Conservation (phyloP, 1,140 invertebrate species). For the Lutraria rhynchaena region DNA sequence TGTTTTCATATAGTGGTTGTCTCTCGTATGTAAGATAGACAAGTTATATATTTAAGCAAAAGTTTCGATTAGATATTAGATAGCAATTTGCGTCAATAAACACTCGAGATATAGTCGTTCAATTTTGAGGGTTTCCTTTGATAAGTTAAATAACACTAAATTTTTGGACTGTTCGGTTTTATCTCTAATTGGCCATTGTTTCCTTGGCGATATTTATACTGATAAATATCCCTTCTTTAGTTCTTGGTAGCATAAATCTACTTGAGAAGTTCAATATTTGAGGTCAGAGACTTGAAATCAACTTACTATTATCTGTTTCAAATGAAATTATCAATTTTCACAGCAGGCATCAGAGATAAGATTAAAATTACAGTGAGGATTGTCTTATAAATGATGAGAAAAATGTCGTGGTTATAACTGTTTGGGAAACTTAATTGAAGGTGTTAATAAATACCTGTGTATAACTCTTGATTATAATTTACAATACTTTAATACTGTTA, state of each 20-base stretch:
- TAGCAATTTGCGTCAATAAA: constrained; percentile 38
- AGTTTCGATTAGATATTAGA: constrained; percentile 26
- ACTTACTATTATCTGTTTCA: too few relatives aligned
- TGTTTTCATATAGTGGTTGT: too few relatives aligned
- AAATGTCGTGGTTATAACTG: too few relatives aligned
- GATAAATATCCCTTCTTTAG: background rate
- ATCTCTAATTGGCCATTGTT: constrained; percentile 38
- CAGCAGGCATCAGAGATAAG: too few relatives aligned
- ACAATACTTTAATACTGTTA: too few relatives aligned
- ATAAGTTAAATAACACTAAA: background rate
- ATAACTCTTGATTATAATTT: too few relatives aligned
- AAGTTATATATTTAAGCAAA: background rate
- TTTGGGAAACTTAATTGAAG: too few relatives aligned
- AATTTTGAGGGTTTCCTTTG: constrained; percentile 28
- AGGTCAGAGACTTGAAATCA: background rate
- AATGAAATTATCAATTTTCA: too few relatives aligned
- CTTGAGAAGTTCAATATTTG: background rate
- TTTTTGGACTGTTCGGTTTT: background rate
- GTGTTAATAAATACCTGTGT: too few relatives aligned
- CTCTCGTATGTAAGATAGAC: too few relatives aligned
- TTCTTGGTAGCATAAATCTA: background rate
- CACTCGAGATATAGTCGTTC: constrained; percentile 25
- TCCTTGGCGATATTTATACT: constrained; percentile 8
- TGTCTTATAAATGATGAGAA: too few relatives aligned
- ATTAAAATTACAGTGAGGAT: too few relatives aligned